phyloP scores from a whole-genome alignment of 2,888 invertebrate genomes.

The Brachyptera putata region DNA sequence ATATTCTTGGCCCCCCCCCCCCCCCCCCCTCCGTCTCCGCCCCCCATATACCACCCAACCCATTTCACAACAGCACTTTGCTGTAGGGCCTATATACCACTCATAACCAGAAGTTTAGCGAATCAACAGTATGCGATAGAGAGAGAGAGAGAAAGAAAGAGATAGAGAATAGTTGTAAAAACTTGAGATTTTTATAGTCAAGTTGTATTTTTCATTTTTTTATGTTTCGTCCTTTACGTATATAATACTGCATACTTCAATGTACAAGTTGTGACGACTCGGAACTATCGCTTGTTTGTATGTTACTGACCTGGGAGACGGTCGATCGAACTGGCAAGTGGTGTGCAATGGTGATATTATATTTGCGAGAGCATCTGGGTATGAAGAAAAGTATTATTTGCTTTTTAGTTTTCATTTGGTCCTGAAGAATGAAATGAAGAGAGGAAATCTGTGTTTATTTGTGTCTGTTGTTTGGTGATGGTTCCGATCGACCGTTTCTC shows the following conservation, averaged over 20 bases:
- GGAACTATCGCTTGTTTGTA: no score
- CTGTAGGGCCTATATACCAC: background rate
- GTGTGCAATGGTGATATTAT: background rate
- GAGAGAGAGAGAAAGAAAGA: no score
- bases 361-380: slow-evolving; percentile 5
- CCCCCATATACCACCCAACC: background rate
- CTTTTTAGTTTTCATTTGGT: background rate
- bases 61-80: background rate
- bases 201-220: background rate
- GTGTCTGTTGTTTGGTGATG: no score
- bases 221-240: background rate
- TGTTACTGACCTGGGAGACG: no score
- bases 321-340: background rate
- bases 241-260: no score
- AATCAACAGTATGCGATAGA: slow-evolving; percentile 10
- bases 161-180: slow-evolving; percentile 9
- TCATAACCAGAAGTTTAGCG: slow-evolving; percentile 26
- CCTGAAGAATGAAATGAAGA: background rate
- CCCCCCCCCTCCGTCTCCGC: background rate
- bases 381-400: background rate
- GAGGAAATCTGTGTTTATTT: no score
- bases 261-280: no score
- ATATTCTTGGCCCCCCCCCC: slow-evolving; percentile 11
- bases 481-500: no score
- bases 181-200: slow-evolving; percentile 10